These are phyloP conservation scores for Bemisia tabaci DNA, from an alignment of 1,140 invertebrate genomes.

Conservation along the genomic window DNA sequence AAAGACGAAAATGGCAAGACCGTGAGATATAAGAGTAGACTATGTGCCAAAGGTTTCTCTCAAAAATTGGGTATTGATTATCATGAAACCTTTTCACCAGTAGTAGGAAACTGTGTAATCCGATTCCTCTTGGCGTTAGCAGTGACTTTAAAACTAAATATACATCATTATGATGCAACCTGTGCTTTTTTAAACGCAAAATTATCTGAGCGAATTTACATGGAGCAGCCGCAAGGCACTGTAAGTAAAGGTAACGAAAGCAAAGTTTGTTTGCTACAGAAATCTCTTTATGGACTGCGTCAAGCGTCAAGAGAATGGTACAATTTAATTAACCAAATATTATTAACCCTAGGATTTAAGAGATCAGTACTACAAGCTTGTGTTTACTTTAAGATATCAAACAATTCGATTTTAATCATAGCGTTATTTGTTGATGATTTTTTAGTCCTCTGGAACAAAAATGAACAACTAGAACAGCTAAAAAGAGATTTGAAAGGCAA, in stretches of 20 bases:
- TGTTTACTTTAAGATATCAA: constrained; percentile 4
- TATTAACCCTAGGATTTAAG: constrained; percentile 2
- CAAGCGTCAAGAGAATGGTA: too few relatives aligned
- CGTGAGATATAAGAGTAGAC: constrained; percentile 18
- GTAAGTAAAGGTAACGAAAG: constrained; percentile 8
- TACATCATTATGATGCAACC: constrained; percentile 28
- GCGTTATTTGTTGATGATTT: constrained; percentile 12
- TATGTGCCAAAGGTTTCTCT: constrained; percentile 6
- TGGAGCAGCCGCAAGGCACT: constrained; percentile 27
- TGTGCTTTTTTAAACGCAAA: constrained; percentile 32
- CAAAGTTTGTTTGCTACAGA: constrained; percentile 17
- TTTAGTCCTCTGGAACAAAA: constrained; percentile 7
- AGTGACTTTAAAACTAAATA: constrained; percentile 24
- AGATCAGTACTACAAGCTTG: constrained; percentile 1
- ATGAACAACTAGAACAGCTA: constrained; percentile 6
- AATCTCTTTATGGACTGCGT: constrained; percentile 16
- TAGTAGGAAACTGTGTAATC: constrained; percentile 27
- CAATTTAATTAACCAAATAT: constrained; percentile 5
- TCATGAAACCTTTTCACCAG: constrained; percentile 29
- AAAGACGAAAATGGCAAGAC: constrained; percentile 21
- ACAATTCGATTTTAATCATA: neutral
- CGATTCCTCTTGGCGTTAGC: constrained; percentile 29
- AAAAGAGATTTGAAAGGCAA: constrained; percentile 9
- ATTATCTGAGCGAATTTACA: constrained; percentile 31
- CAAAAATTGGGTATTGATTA: constrained; percentile 26